Conservation (phyloP, 2,797 vertebrate species). For the Rhinoraja longicauda region DNA sequence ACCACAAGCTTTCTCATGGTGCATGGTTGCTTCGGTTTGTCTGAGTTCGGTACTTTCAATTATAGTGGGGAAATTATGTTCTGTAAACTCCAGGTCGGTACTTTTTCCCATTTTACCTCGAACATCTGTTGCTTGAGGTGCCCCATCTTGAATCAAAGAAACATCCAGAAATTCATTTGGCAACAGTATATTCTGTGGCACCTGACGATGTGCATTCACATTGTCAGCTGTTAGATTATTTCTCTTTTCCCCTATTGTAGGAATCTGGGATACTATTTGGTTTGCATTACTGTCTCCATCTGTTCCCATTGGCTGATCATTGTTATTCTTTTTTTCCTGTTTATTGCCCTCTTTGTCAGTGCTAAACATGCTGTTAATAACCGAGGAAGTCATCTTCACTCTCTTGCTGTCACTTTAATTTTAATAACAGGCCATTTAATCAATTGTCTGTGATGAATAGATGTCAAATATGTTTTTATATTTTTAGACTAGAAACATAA, state of each 20-base stretch:
- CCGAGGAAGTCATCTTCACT: constrained; percentile 57
- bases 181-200: constrained; percentile 49
- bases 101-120: constrained; percentile 58
- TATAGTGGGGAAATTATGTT: constrained; percentile 60
- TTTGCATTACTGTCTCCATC: constrained; percentile 84
- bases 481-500: neutral
- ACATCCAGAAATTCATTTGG: constrained; percentile 60
- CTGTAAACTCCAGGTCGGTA: constrained; percentile 57
- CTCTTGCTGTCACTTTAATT: constrained; percentile 30
- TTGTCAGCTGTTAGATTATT: constrained; percentile 48
- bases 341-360: constrained; percentile 57
- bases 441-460: neutral
- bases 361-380: constrained; percentile 57
- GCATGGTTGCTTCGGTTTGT: neutral
- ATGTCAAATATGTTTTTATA: neutral
- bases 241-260: constrained; percentile 44
- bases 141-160: constrained; percentile 60
- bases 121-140: constrained; percentile 59
- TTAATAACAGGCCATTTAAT: neutral
- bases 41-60: constrained; percentile 40
- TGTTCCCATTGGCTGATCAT: constrained; percentile 56
- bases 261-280: constrained; percentile 59
- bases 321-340: constrained; percentile 73
- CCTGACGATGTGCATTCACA: constrained; percentile 50
- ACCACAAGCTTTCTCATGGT: neutral